Percentiles rank a stretch among this genome's conserved stretches.
Evolutionary conservation across 2,888 invertebrate genomes (phyloP).

Genomic region (Allophyes oxyacanthae): DNA sequence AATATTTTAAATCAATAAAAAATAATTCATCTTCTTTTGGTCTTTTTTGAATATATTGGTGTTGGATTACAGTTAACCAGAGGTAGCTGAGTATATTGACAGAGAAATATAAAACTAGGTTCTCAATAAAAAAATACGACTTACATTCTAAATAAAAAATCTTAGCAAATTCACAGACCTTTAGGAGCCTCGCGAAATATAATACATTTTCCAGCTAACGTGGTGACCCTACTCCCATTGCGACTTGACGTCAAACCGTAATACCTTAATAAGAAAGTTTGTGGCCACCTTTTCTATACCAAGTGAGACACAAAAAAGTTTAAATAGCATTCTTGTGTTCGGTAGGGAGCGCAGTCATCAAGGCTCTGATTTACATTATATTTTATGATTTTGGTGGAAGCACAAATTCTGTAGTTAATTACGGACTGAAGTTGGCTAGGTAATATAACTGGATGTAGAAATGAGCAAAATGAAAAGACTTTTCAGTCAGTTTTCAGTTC

Average conservation of each 20-base stretch:
- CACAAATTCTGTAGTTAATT: slow-evolving; percentile 34
- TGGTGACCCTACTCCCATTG: slow-evolving; percentile 45
- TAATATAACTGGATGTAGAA: not conserved
- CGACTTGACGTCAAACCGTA: slow-evolving; percentile 68
- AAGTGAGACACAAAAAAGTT: slow-evolving; percentile 66
- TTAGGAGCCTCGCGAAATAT: slow-evolving; percentile 1
- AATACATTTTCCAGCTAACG: slow-evolving; percentile 10
- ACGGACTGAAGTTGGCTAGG: slow-evolving; percentile 10
- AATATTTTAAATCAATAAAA: no score
- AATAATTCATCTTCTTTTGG: no score
- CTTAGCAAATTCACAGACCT: no score
- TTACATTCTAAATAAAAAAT: no score
- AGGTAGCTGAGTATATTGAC: no score
- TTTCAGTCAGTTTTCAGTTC: not conserved
- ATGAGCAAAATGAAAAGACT: not conserved
- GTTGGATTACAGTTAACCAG: no score
- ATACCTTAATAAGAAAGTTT: slow-evolving; percentile 82
- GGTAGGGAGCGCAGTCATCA: slow-evolving; percentile 47
- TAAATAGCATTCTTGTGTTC: slow-evolving; percentile 68
- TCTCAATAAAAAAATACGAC: no score
- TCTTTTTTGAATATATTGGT: no score
- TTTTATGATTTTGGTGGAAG: slow-evolving; percentile 36
- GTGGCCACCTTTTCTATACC: slow-evolving; percentile 64
- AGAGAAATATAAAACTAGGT: no score
- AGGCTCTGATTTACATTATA: slow-evolving; percentile 49